Evolutionary conservation across 2,797 vertebrate genomes (phyloP).

Genomic region (Bradypus variegatus): DNA sequence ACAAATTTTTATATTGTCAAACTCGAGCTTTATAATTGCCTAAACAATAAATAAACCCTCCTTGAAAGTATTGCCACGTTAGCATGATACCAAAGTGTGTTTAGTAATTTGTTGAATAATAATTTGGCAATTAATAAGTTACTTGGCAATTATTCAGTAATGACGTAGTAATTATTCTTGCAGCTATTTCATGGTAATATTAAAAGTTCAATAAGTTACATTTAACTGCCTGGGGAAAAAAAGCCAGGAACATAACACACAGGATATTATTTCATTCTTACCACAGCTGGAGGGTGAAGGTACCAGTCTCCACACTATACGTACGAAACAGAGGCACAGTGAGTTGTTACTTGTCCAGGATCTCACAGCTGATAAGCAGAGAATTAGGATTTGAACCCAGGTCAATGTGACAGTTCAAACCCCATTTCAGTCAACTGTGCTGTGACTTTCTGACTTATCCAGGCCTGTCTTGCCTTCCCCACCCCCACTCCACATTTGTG

Average conservation of each 20-base stretch:
- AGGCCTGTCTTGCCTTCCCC: background rate
- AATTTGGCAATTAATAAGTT: background rate
- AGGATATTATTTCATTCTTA: background rate
- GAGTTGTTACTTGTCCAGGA: background rate
- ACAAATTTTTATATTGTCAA: background rate
- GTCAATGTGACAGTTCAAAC: background rate
- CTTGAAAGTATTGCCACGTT: background rate
- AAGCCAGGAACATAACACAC: background rate
- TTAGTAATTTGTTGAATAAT: background rate
- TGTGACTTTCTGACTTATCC: accelerated
- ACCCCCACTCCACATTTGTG: background rate
- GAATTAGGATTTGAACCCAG: background rate
- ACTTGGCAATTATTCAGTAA: background rate
- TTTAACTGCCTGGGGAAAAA: background rate
- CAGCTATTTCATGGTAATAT: background rate
- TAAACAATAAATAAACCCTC: background rate
- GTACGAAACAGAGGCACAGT: background rate
- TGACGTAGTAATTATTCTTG: background rate
- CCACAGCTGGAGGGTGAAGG: background rate
- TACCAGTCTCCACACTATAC: background rate
- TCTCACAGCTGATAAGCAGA: background rate
- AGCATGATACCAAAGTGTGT: background rate
- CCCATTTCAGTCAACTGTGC: too few relatives aligned
- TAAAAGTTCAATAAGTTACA: background rate
- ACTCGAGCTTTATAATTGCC: background rate